phyloP scores from a whole-genome alignment of 2,113 vertebrate species.

The Sprattus sprattus region DNA sequence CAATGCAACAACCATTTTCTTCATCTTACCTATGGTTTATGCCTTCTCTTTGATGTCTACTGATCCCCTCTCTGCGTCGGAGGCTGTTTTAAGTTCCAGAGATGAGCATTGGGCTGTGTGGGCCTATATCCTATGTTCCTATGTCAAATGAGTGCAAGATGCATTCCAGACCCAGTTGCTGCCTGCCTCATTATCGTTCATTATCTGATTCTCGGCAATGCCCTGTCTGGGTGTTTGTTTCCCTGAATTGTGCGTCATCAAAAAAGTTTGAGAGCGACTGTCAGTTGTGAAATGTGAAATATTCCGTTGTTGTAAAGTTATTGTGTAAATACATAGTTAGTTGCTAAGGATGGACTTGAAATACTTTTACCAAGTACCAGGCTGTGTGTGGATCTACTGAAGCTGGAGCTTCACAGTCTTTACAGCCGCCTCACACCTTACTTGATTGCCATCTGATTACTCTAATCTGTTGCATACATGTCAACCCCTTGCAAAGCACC shows the following conservation, averaged over 20 bases:
- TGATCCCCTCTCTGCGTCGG: no score
- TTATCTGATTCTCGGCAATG: not conserved
- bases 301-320: not conserved
- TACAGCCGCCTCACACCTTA: no score
- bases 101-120: no score
- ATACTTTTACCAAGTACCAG: not conserved
- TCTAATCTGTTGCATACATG: no score
- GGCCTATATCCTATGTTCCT: not conserved
- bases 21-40: no score
- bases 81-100: not conserved
- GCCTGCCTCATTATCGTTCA: not conserved
- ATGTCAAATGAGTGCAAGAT: not conserved
- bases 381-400: not conserved
- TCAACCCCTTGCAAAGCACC: no score
- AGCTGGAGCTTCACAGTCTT: not conserved
- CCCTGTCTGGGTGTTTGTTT: not conserved
- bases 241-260: not conserved
- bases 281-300: not conserved
- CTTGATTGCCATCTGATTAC: no score
- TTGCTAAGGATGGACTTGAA: not conserved
- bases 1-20: no score
- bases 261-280: not conserved
- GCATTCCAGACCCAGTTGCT: not conserved
- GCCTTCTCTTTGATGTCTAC: no score
- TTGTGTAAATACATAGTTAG: not conserved